These are phyloP conservation scores for Leptopilina boulardi DNA, from an alignment of 1,140 invertebrate species.

Conservation along the genomic window DNA sequence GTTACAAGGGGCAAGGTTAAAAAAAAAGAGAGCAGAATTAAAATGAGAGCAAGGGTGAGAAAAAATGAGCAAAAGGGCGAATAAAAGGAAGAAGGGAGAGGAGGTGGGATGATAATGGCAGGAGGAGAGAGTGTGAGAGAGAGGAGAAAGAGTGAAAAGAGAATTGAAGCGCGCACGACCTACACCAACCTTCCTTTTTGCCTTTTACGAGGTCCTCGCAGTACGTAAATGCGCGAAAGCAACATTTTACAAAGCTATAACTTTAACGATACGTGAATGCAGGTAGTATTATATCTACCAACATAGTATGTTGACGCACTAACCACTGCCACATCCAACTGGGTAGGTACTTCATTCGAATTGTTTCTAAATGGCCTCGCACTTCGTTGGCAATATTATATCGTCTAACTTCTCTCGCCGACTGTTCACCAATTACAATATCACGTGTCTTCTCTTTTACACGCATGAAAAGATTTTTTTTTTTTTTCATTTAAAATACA, in stretches of 20 bases:
- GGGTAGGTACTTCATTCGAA: constrained; percentile 36
- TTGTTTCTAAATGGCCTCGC: constrained; percentile 44
- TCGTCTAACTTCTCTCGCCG: neutral
- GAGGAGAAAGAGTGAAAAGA: constrained; percentile 28
- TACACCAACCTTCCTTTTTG: constrained; percentile 36
- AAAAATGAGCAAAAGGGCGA: constrained; percentile 17
- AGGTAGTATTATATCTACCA: neutral
- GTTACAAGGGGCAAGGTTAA: neutral
- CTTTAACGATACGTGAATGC: constrained; percentile 40
- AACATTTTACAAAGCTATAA: constrained; percentile 48
- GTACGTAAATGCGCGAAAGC: constrained; percentile 47
- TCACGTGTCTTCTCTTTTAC: constrained; percentile 3
- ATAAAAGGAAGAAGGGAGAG: constrained; percentile 28
- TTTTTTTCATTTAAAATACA: too few relatives aligned
- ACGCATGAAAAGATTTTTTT: too few relatives aligned
- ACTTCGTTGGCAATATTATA: constrained; percentile 34
- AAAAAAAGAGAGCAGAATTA: neutral
- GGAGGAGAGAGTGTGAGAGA: constrained; percentile 11
- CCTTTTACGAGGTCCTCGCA: constrained; percentile 49
- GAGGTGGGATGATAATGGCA: neutral
- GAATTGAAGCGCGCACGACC: constrained; percentile 26
- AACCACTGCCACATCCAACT: constrained; percentile 34
- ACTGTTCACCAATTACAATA: neutral
- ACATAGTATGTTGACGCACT: constrained; percentile 36
- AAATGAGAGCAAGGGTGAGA: neutral